phyloP scores from a whole-genome alignment of 2,113 vertebrate species.

The Manacus vitellinus region DNA sequence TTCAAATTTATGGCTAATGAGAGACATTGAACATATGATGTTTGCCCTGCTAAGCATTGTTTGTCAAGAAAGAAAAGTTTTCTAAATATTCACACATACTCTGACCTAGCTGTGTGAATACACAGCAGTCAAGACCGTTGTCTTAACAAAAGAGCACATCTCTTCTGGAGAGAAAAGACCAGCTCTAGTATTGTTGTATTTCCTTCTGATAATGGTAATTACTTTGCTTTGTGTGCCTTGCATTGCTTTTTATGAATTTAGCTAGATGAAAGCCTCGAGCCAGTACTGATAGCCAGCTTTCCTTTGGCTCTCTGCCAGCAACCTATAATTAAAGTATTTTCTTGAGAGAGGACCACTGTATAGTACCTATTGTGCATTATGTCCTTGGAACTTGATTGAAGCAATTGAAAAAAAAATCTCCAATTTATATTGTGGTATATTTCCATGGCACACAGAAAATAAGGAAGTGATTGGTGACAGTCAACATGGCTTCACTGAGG shows the following conservation, averaged over 20 bases:
- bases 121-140: constrained; percentile 6
- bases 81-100: not conserved
- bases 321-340: constrained; percentile 76
- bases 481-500: not conserved
- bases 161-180: constrained; percentile 55
- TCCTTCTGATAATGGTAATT: constrained; percentile 72
- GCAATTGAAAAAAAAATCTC: constrained; percentile 62
- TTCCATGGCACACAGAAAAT: not conserved
- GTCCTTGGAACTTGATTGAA: constrained; percentile 69
- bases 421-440: not conserved
- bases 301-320: constrained; percentile 67
- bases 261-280: constrained; percentile 38
- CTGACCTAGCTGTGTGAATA: constrained; percentile 2
- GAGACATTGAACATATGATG: constrained; percentile 28
- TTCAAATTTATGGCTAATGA: constrained; percentile 33
- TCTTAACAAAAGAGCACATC: constrained; percentile 52
- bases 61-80: constrained; percentile 64
- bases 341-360: constrained; percentile 57
- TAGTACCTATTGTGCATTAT: constrained; percentile 64
- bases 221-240: constrained; percentile 34
- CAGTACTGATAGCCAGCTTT: constrained; percentile 40
- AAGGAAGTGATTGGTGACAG: not conserved
- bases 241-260: constrained; percentile 55
- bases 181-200: constrained; percentile 46
- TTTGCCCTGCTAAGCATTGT: constrained; percentile 57